Conservation (phyloP, 2,797 vertebrate genomes). For the Euthynnus affinis region DNA sequence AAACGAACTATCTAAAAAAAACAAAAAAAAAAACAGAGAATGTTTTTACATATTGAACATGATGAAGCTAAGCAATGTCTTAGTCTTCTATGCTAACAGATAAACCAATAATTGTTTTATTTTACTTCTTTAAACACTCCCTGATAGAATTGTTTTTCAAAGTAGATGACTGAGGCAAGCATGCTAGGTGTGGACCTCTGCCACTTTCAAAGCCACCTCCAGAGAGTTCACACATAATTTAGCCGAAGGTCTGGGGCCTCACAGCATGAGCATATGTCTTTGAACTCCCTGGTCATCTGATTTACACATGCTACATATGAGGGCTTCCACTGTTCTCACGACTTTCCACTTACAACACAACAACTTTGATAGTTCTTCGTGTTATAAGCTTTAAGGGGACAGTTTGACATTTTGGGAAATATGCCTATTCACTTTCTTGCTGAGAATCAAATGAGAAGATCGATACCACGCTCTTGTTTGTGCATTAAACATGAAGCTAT, state of each 20-base stretch:
- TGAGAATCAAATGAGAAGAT: no score
- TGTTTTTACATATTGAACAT: neutral
- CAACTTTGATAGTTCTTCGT: neutral
- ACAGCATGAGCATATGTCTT: slow-evolving; percentile 35
- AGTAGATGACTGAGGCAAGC: neutral
- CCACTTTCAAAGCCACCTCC: no score
- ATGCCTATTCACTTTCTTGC: no score
- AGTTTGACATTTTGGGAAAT: no score
- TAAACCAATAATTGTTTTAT: neutral
- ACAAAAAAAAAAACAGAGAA: slow-evolving; percentile 1
- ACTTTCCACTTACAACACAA: neutral
- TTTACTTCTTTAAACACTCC: neutral
- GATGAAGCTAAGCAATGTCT: neutral
- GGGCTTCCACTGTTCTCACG: neutral
- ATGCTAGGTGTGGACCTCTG: no score
- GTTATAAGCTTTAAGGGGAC: neutral
- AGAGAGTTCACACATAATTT: neutral
- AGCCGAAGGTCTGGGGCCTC: slow-evolving; percentile 1
- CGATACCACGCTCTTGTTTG: no score
- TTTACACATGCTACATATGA: neutral
- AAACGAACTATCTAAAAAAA: neutral
- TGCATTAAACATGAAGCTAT: no score
- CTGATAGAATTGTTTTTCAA: no score
- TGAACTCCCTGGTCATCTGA: slow-evolving; percentile 9
- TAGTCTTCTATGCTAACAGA: neutral